Evolutionary conservation across 2,888 invertebrate species (phyloP), one percentile per base, ranked within the genome.

Genomic region (Hirtodrosophila histrioides): DNA sequence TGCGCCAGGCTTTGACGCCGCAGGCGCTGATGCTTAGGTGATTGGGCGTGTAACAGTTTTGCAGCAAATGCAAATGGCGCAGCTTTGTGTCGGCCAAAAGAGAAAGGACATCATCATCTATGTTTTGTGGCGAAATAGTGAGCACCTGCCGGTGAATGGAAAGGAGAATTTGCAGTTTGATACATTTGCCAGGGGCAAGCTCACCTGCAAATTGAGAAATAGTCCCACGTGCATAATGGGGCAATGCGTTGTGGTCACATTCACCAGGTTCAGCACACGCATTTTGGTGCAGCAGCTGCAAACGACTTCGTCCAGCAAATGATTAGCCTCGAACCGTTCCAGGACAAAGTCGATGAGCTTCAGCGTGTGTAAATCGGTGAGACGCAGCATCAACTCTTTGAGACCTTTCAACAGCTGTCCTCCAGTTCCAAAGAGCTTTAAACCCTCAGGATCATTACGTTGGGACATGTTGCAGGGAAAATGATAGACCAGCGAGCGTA

Each of bases 341-440:
- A 97, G 90, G 90, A 97, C 94, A 64, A 97, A 92, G 90, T 97
- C 95, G 24, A 94, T 93, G 45, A 97, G 90, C 82, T 95, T 94
- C 39, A 97, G 90, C 5, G 93, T 92, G 73, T 92, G 93, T 7
- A 97, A 89, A 68, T 94, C 93, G 41, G 92, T 92, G 37, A 97
- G 91, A 86, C 95, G 95, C 3, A 93, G 92, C 92, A 96, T 93
- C 3, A 97, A 92, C 64, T 94, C 92, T 89, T 95, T 95, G 0
- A 95, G 89, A 1, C 94, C 94, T 66, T 93, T 94, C 9, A 95
- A 86, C 8, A 95, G 89, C 90, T 95, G 94, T 54, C 95, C 95
- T 4, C 96, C 96, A 0, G 97, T 97, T 31, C 97, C 97, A 88
- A 95, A 96, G 0, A 96, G 92, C 72, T 94, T 92, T 40, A 94